Percentiles rank a stretch among this genome's conserved stretches.
These are phyloP conservation scores for Drosophila anomelani DNA, from an alignment of 2,888 invertebrate species.

Conservation along the genomic window DNA sequence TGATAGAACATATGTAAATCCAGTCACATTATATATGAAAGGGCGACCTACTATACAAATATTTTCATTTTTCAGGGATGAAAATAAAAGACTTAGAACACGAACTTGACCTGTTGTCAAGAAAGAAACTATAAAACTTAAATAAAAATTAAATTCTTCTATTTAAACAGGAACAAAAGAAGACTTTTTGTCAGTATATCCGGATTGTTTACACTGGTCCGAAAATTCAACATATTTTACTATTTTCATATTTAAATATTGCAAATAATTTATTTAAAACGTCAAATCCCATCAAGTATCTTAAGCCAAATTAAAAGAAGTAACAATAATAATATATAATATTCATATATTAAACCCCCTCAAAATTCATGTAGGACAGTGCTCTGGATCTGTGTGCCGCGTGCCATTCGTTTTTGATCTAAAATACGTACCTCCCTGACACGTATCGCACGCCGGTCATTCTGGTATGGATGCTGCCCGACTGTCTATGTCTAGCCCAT, in stretches of 20 bases:
- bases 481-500: not conserved
- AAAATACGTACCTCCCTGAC: slow-evolving; percentile 1
- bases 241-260: not conserved
- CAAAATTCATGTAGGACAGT: not conserved
- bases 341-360: not conserved
- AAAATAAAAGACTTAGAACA: slow-evolving; percentile 62
- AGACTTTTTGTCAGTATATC: not conserved
- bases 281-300: not conserved
- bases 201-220: not conserved
- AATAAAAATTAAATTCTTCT: not conserved
- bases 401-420: not conserved
- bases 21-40: too few relatives aligned
- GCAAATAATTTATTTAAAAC: not conserved
- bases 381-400: not conserved
- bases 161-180: not conserved
- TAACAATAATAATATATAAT: not conserved
- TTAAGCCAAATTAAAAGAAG: not conserved
- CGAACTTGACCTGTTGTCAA: slow-evolving; percentile 45
- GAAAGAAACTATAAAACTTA: not conserved
- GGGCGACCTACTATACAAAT: too few relatives aligned
- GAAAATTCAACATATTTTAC: not conserved
- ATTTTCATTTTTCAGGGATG: not conserved
- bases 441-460: slow-evolving; percentile 3
- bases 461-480: slow-evolving; percentile 3
- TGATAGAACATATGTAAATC: too few relatives aligned